These are phyloP conservation scores for Lasiurus cinereus DNA, from an alignment of 2,113 vertebrate species.

Conservation along the genomic window DNA sequence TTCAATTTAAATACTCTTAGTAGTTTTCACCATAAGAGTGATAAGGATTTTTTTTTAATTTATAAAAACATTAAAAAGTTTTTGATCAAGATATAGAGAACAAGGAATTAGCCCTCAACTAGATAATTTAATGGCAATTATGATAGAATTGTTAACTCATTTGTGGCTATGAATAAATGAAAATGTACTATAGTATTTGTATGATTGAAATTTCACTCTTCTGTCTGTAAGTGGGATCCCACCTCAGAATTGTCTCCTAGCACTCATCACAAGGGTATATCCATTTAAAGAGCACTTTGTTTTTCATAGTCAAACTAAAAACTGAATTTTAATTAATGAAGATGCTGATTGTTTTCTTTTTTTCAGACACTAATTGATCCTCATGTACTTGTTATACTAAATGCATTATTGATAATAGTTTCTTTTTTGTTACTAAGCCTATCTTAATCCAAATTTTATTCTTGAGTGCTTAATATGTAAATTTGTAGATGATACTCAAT, in stretches of 20 bases:
- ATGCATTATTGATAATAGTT: constrained; percentile 40
- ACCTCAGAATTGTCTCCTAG: neutral
- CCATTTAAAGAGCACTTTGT: constrained; percentile 9
- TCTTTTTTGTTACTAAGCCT: constrained; percentile 50
- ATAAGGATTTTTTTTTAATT: neutral
- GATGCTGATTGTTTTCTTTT: constrained; percentile 34
- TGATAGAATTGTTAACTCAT: constrained; percentile 25
- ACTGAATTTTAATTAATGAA: constrained; percentile 43
- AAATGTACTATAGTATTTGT: neutral
- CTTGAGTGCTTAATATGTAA: constrained; percentile 15
- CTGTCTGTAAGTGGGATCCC: constrained; percentile 38
- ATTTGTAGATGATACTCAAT: neutral
- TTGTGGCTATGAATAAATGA: constrained; percentile 46
- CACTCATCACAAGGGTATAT: neutral
- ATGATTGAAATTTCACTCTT: constrained; percentile 44
- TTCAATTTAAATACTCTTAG: constrained; percentile 23
- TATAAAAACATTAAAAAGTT: neutral
- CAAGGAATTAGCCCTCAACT: constrained; percentile 14
- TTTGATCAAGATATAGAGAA: constrained; percentile 43
- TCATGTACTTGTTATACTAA: constrained; percentile 7
- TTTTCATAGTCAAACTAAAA: constrained; percentile 57
- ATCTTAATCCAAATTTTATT: constrained; percentile 55
- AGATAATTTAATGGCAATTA: constrained; percentile 39
- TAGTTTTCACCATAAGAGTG: constrained; percentile 32
- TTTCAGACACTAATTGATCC: neutral